Percentiles rank a stretch among this genome's conserved stretches.
Conservation (phyloP, 2,797 vertebrate genomes). For the Petrocephalus sullivani region DNA sequence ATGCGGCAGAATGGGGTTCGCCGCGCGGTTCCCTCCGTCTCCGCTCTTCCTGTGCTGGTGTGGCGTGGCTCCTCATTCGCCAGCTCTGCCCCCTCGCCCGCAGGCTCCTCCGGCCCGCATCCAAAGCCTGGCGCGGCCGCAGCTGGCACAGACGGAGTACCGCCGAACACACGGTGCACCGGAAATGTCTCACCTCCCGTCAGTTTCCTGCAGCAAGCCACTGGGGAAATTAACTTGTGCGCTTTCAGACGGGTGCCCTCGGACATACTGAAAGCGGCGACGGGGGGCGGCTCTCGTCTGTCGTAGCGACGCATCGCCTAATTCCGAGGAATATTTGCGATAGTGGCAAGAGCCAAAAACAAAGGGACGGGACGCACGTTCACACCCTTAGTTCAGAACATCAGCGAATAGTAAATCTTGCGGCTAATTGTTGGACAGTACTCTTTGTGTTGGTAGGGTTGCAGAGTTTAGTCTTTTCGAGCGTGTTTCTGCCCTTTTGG, state of each 20-base stretch:
- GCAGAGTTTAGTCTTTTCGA: not conserved
- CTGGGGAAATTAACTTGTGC: not conserved
- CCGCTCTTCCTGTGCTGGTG: not conserved
- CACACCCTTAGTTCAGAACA: not conserved
- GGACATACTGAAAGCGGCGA: not conserved
- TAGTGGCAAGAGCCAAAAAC: not conserved
- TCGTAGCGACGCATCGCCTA: not conserved
- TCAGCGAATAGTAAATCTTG: not conserved
- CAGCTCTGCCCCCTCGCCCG: constrained; percentile 13
- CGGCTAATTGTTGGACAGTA: not conserved
- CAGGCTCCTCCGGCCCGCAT: not conserved
- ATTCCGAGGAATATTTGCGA: not conserved
- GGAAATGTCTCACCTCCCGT: not conserved
- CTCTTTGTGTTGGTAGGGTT: not conserved
- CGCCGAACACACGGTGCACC: not conserved
- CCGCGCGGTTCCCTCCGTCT: not conserved
- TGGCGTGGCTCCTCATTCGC: not conserved
- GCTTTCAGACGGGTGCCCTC: not conserved
- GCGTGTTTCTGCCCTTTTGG: not conserved
- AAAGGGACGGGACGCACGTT: not conserved
- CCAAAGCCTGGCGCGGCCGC: not conserved
- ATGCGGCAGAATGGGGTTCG: not conserved
- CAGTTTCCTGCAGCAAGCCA: constrained; percentile 7
- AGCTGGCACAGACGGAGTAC: not conserved
- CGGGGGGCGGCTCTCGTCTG: not conserved